These are phyloP conservation scores for Sipha maydis DNA, from an alignment of 2,888 invertebrate species.

Conservation along the genomic window DNA sequence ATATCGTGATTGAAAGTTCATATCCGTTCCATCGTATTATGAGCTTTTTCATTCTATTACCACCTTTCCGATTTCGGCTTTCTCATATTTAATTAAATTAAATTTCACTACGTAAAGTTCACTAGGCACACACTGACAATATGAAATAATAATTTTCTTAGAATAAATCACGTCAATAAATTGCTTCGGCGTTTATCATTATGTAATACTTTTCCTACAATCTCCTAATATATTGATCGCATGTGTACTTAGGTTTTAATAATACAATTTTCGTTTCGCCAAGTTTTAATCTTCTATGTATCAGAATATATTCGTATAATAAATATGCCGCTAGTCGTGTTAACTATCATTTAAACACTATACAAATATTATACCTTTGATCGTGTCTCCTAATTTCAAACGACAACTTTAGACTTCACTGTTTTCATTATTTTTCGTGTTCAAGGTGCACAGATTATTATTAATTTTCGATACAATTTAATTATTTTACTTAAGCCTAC, in stretches of 20 bases:
- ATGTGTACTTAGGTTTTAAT: background rate
- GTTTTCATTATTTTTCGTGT: no score
- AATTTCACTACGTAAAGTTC: background rate
- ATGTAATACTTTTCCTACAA: background rate
- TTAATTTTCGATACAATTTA: no score
- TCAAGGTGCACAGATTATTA: no score
- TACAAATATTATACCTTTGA: background rate
- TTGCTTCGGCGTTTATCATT: background rate
- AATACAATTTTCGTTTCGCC: background rate
- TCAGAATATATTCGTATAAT: background rate
- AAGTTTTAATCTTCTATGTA: background rate
- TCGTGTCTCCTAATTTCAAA: no score
- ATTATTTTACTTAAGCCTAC: no score
- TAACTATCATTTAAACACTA: background rate
- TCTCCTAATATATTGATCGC: background rate
- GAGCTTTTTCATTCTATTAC: slow-evolving; percentile 21
- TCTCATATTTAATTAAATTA: slow-evolving; percentile 8
- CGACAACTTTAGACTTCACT: no score
- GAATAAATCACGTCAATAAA: background rate
- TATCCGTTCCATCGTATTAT: background rate
- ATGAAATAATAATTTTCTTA: background rate
- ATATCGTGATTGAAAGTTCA: slow-evolving; percentile 11
- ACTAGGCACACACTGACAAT: background rate
- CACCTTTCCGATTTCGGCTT: background rate
- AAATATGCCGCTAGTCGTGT: background rate